Conservation (phyloP, 2,797 vertebrate genomes). For the Cossypha polioptera region DNA sequence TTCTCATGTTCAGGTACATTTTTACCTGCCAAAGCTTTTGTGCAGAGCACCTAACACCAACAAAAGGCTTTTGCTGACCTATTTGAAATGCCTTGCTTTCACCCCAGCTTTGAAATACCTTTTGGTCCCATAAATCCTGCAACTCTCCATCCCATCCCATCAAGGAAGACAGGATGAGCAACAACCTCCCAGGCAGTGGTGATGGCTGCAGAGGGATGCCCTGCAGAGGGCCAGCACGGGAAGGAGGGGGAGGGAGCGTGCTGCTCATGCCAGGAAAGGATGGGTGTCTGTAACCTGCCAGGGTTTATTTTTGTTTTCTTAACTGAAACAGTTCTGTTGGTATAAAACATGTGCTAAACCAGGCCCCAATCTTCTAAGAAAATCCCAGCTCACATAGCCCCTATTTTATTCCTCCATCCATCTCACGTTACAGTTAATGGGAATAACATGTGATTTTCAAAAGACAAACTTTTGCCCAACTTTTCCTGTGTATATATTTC, state of each 20-base stretch:
- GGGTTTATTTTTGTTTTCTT: constrained; percentile 55
- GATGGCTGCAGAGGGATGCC: not conserved
- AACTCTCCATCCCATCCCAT: not conserved
- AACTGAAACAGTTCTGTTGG: constrained; percentile 23
- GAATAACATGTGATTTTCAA: constrained; percentile 53
- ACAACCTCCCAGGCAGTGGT: not conserved
- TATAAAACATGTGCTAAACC: constrained; percentile 48
- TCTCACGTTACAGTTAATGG: constrained; percentile 50
- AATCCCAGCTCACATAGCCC: not conserved
- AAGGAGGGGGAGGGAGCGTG: not conserved
- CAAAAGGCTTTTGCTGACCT: not conserved
- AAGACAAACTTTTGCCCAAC: not conserved
- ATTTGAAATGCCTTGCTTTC: not conserved
- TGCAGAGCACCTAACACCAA: not conserved
- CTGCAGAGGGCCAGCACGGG: rapidly evolving
- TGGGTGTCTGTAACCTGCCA: not conserved
- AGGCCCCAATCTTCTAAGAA: constrained; percentile 26
- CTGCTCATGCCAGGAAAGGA: not conserved
- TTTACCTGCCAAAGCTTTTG: not conserved
- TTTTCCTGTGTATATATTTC: not conserved
- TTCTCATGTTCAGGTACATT: not conserved
- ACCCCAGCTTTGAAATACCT: not conserved
- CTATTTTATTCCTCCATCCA: constrained; percentile 15
- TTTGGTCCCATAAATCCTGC: not conserved
- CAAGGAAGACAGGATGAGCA: not conserved